phyloP scores from a whole-genome alignment of 2,113 vertebrate genomes.

The Echinops telfairi region DNA sequence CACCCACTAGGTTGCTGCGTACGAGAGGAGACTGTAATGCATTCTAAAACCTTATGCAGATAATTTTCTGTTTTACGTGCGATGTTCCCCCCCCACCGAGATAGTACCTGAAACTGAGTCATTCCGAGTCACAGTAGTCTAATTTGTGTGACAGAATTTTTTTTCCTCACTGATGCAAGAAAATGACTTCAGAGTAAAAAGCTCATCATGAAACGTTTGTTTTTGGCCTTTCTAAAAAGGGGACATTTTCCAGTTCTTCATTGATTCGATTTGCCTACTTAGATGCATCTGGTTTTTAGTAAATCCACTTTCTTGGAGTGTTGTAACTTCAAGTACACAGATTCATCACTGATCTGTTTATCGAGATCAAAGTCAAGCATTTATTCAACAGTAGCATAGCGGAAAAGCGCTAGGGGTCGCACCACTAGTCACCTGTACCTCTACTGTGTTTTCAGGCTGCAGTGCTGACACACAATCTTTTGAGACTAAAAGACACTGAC shows the following conservation, averaged over 20 bases:
- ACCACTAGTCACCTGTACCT: neutral
- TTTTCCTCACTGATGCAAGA: slow-evolving; percentile 33
- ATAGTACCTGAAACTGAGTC: neutral
- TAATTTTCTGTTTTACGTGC: neutral
- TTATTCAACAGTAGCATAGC: neutral
- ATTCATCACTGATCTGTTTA: neutral
- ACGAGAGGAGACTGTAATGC: slow-evolving; percentile 20
- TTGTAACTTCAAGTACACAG: neutral
- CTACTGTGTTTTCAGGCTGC: neutral
- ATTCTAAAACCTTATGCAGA: slow-evolving; percentile 53
- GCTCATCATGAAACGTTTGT: neutral
- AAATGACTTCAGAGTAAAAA: slow-evolving; percentile 43
- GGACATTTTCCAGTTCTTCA: neutral
- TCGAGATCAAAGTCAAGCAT: neutral
- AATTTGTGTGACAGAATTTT: neutral
- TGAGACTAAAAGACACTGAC: neutral
- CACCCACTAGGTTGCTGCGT: neutral
- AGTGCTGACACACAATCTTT: neutral
- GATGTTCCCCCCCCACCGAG: neutral
- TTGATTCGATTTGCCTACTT: neutral
- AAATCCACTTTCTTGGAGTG: neutral
- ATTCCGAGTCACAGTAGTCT: slow-evolving; percentile 32
- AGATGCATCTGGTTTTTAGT: neutral
- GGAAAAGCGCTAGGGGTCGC: neutral
- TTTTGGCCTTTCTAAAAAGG: neutral